phyloP scores from a whole-genome alignment of 2,113 vertebrate species.

The Passer montanus region DNA sequence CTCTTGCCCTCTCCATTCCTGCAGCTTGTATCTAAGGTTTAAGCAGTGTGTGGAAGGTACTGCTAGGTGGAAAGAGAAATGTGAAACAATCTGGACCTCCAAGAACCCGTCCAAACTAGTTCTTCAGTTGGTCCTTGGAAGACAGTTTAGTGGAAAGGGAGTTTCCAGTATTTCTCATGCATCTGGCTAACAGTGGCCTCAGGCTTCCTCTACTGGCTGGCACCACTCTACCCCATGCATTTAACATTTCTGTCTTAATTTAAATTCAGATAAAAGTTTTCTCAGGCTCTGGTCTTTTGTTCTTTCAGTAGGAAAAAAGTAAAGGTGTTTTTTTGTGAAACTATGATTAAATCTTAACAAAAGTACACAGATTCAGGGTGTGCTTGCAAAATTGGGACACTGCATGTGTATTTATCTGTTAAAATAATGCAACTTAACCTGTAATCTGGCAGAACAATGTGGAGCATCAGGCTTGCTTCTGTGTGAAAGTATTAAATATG shows the following conservation, averaged over 20 bases:
- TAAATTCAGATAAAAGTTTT: neutral
- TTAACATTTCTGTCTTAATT: neutral
- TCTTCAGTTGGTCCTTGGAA: constrained; percentile 15
- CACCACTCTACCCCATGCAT: neutral
- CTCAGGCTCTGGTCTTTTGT: neutral
- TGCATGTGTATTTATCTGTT: neutral
- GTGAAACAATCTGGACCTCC: neutral
- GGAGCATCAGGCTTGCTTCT: neutral
- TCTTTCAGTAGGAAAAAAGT: neutral
- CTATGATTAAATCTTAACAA: neutral
- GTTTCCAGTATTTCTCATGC: neutral
- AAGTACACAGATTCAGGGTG: neutral
- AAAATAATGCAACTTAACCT: neutral
- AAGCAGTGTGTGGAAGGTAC: neutral
- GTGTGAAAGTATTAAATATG: neutral
- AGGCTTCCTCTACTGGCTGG: constrained; percentile 9
- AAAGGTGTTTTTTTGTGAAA: neutral
- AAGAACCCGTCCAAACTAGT: constrained; percentile 6
- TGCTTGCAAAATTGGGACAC: neutral
- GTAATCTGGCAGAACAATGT: neutral
- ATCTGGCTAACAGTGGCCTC: constrained; percentile 30
- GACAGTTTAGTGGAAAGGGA: constrained; percentile 37
- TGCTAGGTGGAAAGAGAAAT: neutral
- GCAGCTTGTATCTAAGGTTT: neutral
- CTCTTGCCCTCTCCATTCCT: neutral